Evolutionary conservation across 2,113 vertebrate species (phyloP).

Genomic region (Thalassarche chlororhynchos): DNA sequence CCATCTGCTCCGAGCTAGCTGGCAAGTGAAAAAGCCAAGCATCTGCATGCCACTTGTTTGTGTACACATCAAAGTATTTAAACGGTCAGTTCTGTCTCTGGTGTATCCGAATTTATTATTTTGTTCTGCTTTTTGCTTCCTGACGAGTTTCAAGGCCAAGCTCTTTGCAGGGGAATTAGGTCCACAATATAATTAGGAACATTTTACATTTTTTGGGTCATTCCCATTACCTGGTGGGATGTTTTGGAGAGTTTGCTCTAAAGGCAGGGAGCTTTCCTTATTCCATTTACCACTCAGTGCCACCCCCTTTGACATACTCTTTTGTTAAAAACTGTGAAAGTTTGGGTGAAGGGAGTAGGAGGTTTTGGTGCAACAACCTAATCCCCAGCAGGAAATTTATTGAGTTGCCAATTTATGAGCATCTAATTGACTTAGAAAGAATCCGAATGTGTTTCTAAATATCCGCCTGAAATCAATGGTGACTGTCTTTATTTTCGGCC

Average conservation of each 20-base stretch:
- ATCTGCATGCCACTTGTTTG: conserved; percentile 55
- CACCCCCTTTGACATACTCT: not conserved
- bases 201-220: not conserved
- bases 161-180: not conserved
- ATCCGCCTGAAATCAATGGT: conserved; percentile 74
- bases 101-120: not conserved
- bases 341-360: not conserved
- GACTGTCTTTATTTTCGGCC: conserved; percentile 74
- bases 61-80: conserved; percentile 29
- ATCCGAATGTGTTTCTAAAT: conserved; percentile 70
- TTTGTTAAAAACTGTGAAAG: not conserved
- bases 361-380: not conserved
- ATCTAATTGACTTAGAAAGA: conserved; percentile 71
- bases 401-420: conserved; percentile 60
- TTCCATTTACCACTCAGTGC: not conserved
- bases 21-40: conserved; percentile 25
- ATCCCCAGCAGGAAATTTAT: conserved; percentile 63
- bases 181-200: not conserved
- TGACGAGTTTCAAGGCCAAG: not conserved
- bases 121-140: conserved; percentile 14
- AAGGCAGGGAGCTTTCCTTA: not conserved
- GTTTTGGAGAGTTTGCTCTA: not conserved
- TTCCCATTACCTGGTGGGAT: not conserved
- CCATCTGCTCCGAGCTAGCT: conserved; percentile 29
- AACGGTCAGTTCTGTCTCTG: not conserved